Base-by-base conservation (phyloP, 2,888 invertebrate genomes). In the Apoda limacodes region DNA sequence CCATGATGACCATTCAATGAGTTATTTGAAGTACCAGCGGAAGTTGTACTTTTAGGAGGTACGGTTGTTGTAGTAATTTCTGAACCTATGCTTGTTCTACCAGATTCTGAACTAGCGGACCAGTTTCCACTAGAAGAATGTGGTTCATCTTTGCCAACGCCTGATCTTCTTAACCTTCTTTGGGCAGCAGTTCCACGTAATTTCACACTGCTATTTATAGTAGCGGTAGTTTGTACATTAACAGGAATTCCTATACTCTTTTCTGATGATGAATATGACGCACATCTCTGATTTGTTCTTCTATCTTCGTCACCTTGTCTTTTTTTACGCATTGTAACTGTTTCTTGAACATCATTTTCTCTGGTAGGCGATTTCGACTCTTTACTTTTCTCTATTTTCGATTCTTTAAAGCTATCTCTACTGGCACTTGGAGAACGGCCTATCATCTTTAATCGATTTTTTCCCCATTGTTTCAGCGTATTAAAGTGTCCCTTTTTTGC, bases 111-210 rank as follows among this genome's bases (percentile, higher is more conserved):
- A 56, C 94, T 95, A 2, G 93, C 95, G 45, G 93, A 93, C 96
- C 96, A 96, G 69, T 96, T 95, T 21, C 96, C 96, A 51, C 92
- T 91, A 9, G 93, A 93, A 2, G 94, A 94, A 67, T 94, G 91
- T 19, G 89, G 90, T 54, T 93, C 92, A 40, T 93, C 93, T 62
- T 88, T 89, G 24, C 80, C 83, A 25, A 82, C 69, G 10, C 85
- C 88, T 20, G 85, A 85, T 39, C 90, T 81, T 36, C 90, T 80
- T 51, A 88, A 83, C 42, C 90, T 75, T 47, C 89, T 84, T 61
- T 89, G 87, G 19, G 85, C 83, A 2, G 91, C 87, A 30, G 89
- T 87, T 46, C 89, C 89, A 42, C 93, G 82, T 55, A 94, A 74
- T 70, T 90, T 91, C 2, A 94, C 93, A 37, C 85, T 83, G 36